phyloP scores from a whole-genome alignment of 2,797 vertebrate species.

The Xenentodon cancila region DNA sequence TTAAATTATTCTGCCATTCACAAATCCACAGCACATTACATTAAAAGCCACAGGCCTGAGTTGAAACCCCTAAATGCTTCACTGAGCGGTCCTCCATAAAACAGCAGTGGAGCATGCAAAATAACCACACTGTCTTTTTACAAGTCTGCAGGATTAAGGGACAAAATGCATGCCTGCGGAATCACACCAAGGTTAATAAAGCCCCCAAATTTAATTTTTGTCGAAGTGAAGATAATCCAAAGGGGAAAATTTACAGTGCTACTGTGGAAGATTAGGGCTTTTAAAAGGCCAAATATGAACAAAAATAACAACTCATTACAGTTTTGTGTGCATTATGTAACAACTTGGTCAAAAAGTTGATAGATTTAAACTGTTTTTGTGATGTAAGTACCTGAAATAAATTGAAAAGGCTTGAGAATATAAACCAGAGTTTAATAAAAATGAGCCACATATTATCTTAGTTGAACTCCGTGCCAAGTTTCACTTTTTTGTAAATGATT shows the following conservation, averaged over 20 bases:
- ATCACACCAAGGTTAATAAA: constrained; percentile 39
- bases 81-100: constrained; percentile 66
- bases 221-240: background rate
- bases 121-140: constrained; percentile 67
- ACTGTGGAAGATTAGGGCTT: constrained; percentile 13
- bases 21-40: constrained; percentile 54
- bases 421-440: constrained; percentile 13
- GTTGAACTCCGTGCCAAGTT: background rate
- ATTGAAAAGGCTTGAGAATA: constrained; percentile 7
- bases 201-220: constrained; percentile 16
- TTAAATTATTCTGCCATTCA: constrained; percentile 59
- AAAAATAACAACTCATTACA: constrained; percentile 10
- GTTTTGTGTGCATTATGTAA: constrained; percentile 14
- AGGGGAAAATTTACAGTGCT: constrained; percentile 16
- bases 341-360: background rate
- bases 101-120: constrained; percentile 58
- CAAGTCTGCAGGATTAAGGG: constrained; percentile 38
- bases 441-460: background rate
- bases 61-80: constrained; percentile 62
- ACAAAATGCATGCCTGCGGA: constrained; percentile 42
- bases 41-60: constrained; percentile 48
- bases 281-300: constrained; percentile 26
- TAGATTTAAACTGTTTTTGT: constrained; percentile 15
- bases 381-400: constrained; percentile 10
- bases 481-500: constrained; percentile 3